Evolutionary conservation across 2,888 invertebrate genomes (phyloP), one percentile per base, ranked within the genome.

Genomic region (Muscina levida): DNA sequence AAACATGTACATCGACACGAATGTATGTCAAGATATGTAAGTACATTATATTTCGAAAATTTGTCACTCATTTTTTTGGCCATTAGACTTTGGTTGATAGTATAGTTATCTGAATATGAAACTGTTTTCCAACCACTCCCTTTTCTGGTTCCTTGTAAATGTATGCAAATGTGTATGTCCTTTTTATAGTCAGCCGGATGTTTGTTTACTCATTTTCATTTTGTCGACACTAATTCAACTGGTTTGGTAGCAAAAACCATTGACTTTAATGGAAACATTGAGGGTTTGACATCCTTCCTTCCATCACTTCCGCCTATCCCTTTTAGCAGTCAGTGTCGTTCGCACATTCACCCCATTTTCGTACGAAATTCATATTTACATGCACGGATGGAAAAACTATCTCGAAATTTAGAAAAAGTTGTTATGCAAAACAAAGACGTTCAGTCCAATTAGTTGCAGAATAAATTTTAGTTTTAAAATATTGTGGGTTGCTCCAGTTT

Each of bases 141-240:
- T 51, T 46, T 46, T 15, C 51, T 19, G 17, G 5, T 51, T 51
- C 51, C 22, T 5, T 22, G 17, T 51, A 22, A 51, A 51, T 51
- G 3, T 51, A 51, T 51, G 51, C 51, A 51, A 51, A 51, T 22
- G n/a, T n/a, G n/a, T n/a, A n/a, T n/a, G n/a, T n/a, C 17, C 51
- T 51, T 51, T 51, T 19, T 51, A 8, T 17, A 1, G 8, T 48
- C 48, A 17, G 48, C n/a, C n/a, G n/a, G n/a, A n/a, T n/a, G n/a
- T 48, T n/a, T 48, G 48, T 48, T 48, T 48, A 3, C 2, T 48
- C 17, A 3, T 48, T 48, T 17, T 48, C 1, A 6, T 2, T 48
- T 48, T 48, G 48, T 17, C 15, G 17, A 48, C 48, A n/a, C 17
- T 48, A 48, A 17, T 48, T 1, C 2, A 48, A 48, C 6, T 15